Conservation (phyloP, 1,140 invertebrate genomes). For the Trichonephila clavata region DNA sequence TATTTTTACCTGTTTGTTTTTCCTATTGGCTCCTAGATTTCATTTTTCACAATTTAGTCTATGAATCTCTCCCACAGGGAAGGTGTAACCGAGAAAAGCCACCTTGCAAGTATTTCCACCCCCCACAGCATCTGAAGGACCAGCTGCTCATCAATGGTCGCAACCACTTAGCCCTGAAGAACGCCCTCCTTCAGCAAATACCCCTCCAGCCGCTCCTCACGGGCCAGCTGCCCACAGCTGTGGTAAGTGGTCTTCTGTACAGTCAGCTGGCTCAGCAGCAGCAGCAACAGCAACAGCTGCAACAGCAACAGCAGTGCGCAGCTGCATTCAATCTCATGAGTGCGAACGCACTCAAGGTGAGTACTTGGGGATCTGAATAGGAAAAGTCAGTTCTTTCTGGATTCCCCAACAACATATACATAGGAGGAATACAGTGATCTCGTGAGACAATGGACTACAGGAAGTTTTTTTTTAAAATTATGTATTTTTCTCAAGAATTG, state of each 20-base stretch:
- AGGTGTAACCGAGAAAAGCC: slow-evolving; percentile 99
- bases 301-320: slow-evolving; percentile 65
- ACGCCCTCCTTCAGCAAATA: slow-evolving; percentile 97
- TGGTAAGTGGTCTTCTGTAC: slow-evolving; percentile 86
- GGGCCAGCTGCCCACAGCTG: slow-evolving; percentile 89
- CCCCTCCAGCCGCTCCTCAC: slow-evolving; percentile 91
- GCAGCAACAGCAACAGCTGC: slow-evolving; percentile 63
- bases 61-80: slow-evolving; percentile 85
- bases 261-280: slow-evolving; percentile 67
- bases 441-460: too few species aligned
- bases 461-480: too few species aligned
- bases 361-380: slow-evolving; percentile 11
- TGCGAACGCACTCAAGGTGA: slow-evolving; percentile 72
- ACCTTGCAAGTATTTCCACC: slow-evolving; percentile 99
- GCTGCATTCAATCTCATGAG: slow-evolving; percentile 71
- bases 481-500: too few species aligned
- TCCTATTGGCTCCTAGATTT: too few species aligned
- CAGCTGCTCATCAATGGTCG: slow-evolving; percentile 99
- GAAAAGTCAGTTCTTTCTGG: slow-evolving; percentile 72
- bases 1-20: too few species aligned
- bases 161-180: slow-evolving; percentile 99
- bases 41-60: background rate
- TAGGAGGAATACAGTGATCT: background rate
- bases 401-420: background rate
- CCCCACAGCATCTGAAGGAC: slow-evolving; percentile 99